Evolutionary conservation across 2,888 invertebrate genomes (phyloP).

Genomic region (Agrochola lota): DNA sequence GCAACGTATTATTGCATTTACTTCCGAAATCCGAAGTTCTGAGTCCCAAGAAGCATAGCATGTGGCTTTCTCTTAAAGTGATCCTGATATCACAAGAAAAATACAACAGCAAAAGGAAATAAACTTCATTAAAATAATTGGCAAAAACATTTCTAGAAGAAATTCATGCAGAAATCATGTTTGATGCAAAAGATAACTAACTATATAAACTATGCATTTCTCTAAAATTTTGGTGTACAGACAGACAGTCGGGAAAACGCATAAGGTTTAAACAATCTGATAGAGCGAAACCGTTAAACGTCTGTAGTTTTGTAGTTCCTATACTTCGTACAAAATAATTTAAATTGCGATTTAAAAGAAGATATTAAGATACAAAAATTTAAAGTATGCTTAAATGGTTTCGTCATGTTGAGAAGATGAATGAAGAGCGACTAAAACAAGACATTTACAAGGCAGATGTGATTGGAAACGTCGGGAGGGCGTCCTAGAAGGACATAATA

Average conservation of each 20-base stretch:
- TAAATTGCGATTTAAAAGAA: background rate
- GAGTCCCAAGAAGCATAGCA: background rate
- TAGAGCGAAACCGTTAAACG: constrained; percentile 10
- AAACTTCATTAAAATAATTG: constrained; percentile 4
- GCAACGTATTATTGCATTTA: background rate
- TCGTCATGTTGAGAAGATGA: background rate
- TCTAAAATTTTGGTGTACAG: background rate
- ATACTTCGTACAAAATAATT: background rate
- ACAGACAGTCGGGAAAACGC: background rate
- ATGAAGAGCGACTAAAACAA: background rate
- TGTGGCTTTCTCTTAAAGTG: background rate
- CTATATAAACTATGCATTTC: constrained; percentile 2
- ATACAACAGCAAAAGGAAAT: background rate
- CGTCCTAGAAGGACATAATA: background rate
- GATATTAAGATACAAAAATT: background rate
- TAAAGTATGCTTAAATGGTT: background rate
- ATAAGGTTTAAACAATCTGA: constrained; percentile 12
- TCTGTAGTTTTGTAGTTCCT: background rate
- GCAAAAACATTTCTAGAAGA: background rate
- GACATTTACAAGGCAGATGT: background rate
- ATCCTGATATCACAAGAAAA: background rate
- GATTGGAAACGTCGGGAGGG: background rate
- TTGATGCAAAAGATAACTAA: constrained; percentile 1
- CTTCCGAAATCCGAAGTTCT: background rate
- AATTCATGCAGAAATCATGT: background rate